These are phyloP conservation scores for Babyrousa celebensis DNA, from an alignment of 2,797 vertebrate species.

Conservation along the genomic window DNA sequence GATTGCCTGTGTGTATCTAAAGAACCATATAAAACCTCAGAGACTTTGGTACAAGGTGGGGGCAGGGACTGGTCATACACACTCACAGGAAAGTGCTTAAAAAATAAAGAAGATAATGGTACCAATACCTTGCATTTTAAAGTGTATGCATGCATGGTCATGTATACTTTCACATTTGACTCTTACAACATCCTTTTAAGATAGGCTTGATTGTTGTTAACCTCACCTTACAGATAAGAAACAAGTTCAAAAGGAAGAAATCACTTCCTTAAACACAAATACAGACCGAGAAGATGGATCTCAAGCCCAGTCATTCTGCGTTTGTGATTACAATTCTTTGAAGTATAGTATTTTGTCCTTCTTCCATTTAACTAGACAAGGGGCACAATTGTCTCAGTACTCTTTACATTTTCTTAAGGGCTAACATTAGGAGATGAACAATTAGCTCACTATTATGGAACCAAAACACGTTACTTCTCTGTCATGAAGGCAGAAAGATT, in stretches of 20 bases:
- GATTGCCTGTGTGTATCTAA: neutral
- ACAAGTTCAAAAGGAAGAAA: neutral
- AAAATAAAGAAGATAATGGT: neutral
- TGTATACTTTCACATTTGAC: neutral
- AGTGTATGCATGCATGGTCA: neutral
- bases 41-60: neutral
- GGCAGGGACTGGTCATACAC: too few species aligned
- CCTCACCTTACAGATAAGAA: neutral
- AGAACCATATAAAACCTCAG: neutral
- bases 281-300: neutral
- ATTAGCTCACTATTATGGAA: conserved; percentile 59
- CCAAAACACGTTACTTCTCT: conserved; percentile 15
- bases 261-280: neutral
- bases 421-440: conserved; percentile 49
- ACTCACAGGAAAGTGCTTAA: neutral
- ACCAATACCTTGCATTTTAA: neutral
- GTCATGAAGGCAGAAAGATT: conserved; percentile 69
- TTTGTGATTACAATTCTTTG: neutral
- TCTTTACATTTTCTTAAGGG: conserved; percentile 34
- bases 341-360: neutral
- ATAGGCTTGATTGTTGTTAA: neutral
- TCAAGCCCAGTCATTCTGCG: neutral
- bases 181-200: neutral
- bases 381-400: neutral
- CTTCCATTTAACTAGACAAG: conserved; percentile 1